Evolutionary conservation across 92 coral and sea anemone genomes (phyloP).

Genomic region (Umimayanthus chanpuru): DNA sequence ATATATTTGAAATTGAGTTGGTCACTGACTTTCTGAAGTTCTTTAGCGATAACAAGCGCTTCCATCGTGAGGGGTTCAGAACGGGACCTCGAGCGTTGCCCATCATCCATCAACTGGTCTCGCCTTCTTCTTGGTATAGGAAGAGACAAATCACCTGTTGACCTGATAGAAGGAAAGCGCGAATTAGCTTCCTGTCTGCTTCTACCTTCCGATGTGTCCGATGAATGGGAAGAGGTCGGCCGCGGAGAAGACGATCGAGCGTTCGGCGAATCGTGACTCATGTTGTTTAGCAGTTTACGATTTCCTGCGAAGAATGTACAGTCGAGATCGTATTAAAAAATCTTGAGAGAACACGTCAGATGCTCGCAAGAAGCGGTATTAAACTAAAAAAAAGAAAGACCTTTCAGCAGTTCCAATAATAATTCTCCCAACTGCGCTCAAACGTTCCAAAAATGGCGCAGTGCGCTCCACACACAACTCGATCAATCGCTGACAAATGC

Average conservation of each 20-base stretch:
- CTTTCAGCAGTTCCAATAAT: background rate
- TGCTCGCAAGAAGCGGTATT: background rate
- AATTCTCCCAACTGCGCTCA: background rate
- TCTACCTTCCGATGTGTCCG: background rate
- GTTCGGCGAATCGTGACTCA: slow-evolving; percentile 9
- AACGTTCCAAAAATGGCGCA: background rate
- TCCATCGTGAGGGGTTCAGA: slow-evolving; percentile 63
- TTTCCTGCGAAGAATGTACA: background rate
- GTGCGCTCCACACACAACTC: too few species aligned
- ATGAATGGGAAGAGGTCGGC: background rate
- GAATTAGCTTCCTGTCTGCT: background rate
- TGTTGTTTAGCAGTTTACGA: slow-evolving; percentile 3
- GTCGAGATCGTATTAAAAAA: too few species aligned
- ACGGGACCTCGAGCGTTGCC: slow-evolving; percentile 64
- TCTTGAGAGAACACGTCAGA: background rate
- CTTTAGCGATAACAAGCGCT: slow-evolving; percentile 53
- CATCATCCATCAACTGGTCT: slow-evolving; percentile 39
- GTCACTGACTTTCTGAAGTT: slow-evolving; percentile 64
- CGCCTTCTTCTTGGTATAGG: slow-evolving; percentile 19
- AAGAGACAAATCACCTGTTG: slow-evolving; percentile 39
- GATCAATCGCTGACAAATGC: background rate
- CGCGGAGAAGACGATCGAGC: background rate
- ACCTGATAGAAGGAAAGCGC: slow-evolving; percentile 5
- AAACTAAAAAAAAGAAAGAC: background rate
- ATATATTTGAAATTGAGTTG: slow-evolving; percentile 44